Conservation (phyloP, 2,888 invertebrate genomes). For the Heliconius aoede region DNA sequence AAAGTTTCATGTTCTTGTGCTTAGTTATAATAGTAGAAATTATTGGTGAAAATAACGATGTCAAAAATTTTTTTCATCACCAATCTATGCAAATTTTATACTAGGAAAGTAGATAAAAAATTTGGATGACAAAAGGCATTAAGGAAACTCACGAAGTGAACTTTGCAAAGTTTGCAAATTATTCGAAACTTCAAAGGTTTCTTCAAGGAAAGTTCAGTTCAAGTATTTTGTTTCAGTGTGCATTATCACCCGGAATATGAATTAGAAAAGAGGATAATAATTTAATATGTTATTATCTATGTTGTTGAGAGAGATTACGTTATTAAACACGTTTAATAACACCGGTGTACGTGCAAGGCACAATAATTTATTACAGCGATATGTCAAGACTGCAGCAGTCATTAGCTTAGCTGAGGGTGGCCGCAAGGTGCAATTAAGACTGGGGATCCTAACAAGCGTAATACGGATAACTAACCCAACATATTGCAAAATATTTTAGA, state of each 20-base stretch:
- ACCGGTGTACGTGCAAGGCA: not conserved
- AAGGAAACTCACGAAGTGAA: constrained; percentile 10
- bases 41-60: too few relatives aligned
- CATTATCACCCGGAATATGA: not conserved
- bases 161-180: constrained; percentile 10
- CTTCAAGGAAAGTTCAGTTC: not conserved
- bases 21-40: not conserved
- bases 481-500: not conserved
- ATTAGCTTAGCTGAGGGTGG: constrained; percentile 24
- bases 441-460: not conserved
- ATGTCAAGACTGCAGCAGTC: constrained; percentile 31
- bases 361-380: constrained; percentile 19
- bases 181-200: constrained; percentile 18
- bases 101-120: not conserved
- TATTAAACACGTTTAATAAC: not conserved
- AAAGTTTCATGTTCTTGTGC: too few relatives aligned
- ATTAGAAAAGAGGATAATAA: not conserved
- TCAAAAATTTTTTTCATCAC: not conserved
- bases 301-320: too few relatives aligned
- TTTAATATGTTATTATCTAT: not conserved
- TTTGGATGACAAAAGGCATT: constrained; percentile 7
- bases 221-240: constrained; percentile 6
- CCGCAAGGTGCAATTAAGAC: constrained; percentile 30
- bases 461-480: not conserved
- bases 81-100: not conserved